A percentile compares a stretch with the other conserved stretches of the same genome.
Conservation (phyloP, 2,888 invertebrate species). For the Tetragonisca angustula region DNA sequence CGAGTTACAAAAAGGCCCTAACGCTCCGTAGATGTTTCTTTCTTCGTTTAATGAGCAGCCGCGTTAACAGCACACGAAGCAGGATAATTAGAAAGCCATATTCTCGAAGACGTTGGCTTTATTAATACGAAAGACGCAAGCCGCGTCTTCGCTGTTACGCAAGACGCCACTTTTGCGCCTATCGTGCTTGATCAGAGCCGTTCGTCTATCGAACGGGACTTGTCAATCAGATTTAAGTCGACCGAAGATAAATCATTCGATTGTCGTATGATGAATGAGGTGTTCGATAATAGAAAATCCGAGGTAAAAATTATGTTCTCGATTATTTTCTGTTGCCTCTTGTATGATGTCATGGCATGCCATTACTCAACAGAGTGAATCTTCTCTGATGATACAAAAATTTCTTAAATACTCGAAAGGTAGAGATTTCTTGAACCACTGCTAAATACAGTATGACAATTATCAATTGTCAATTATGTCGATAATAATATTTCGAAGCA, state of each 20-base stretch:
- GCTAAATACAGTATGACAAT: too few species aligned
- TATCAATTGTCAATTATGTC: too few species aligned
- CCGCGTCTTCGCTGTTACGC: constrained; percentile 46
- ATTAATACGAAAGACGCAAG: constrained; percentile 61
- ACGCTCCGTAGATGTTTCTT: constrained; percentile 15
- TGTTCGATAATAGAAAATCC: background rate
- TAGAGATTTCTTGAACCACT: too few species aligned
- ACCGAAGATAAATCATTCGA: background rate
- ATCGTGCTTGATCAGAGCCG: constrained; percentile 30
- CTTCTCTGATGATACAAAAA: background rate
- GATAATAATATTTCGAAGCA: too few species aligned
- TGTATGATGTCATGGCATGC: background rate
- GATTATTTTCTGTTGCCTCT: background rate
- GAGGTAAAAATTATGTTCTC: background rate
- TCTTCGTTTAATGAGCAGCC: constrained; percentile 39
- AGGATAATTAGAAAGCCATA: constrained; percentile 65
- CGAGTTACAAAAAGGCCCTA: constrained; percentile 34
- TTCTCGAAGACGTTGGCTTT: constrained; percentile 52
- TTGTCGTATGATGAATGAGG: background rate
- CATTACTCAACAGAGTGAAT: background rate
- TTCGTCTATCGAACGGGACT: constrained; percentile 20
- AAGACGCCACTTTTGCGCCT: constrained; percentile 54
- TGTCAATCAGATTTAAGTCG: background rate
- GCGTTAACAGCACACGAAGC: constrained; percentile 30
- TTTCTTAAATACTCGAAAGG: background rate